Evolutionary conservation across 2,797 vertebrate genomes (phyloP).

Genomic region (Dipus sagitta): DNA sequence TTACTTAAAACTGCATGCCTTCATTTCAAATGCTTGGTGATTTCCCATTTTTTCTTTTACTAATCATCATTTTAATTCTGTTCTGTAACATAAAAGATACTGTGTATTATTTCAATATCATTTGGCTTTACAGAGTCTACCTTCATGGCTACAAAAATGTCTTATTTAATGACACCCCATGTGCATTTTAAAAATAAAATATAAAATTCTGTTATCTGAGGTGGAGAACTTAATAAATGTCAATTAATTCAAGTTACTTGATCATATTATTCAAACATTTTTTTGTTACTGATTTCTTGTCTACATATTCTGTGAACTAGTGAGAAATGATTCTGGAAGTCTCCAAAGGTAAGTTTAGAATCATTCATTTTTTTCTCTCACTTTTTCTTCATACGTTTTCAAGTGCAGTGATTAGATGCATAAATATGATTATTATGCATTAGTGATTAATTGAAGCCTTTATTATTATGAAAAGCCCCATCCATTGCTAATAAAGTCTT

Average conservation of each 20-base stretch:
- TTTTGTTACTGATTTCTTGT: conserved; percentile 21
- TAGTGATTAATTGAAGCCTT: not conserved
- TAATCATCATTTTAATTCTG: too few relatives aligned
- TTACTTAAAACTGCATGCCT: not conserved
- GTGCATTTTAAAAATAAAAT: not conserved
- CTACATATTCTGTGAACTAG: not conserved
- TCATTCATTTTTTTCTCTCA: conserved; percentile 18
- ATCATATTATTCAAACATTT: not conserved
- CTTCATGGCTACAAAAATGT: not conserved
- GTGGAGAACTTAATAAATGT: not conserved
- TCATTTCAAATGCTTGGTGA: not conserved
- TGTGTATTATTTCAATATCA: not conserved
- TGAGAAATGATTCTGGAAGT: conserved; percentile 33
- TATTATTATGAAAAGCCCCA: not conserved
- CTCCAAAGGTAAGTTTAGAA: conserved; percentile 1
- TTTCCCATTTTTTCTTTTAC: not conserved
- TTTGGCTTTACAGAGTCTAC: not conserved
- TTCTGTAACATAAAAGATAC: not conserved
- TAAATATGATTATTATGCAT: not conserved
- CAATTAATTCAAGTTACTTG: not conserved
- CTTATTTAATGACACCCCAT: not conserved
- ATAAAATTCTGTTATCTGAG: not conserved
- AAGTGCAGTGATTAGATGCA: not conserved
- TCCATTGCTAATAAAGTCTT: not conserved
- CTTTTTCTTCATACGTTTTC: conserved; percentile 16